Percentiles rank a stretch among this genome's conserved stretches.
Evolutionary conservation across 2,113 vertebrate species (phyloP).

Genomic region (Dipodomys stephensi): DNA sequence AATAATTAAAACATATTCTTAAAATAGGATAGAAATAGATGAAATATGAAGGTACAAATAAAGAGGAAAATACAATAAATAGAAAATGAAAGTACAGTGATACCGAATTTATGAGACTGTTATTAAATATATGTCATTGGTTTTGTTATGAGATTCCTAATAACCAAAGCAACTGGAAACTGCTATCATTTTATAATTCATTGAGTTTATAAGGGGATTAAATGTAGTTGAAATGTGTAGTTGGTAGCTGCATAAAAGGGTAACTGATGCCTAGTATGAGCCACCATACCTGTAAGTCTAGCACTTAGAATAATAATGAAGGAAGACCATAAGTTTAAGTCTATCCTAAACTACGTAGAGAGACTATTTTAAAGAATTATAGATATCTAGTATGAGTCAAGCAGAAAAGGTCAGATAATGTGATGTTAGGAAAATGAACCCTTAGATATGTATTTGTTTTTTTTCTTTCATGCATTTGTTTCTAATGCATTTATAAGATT

Average conservation of each 20-base stretch:
- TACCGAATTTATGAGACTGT: not conserved
- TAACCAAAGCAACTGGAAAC: slow-evolving; percentile 35
- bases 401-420: no score
- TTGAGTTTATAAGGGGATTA: not conserved
- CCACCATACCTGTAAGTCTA: no score
- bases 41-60: not conserved
- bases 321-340: no score
- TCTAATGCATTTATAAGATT: no score
- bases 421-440: no score
- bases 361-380: not conserved
- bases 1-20: not conserved
- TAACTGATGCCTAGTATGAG: not conserved
- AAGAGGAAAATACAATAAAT: not conserved
- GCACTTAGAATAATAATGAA: no score
- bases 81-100: not conserved
- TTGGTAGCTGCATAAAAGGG: not conserved
- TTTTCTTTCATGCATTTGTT: no score
- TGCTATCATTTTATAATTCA: slow-evolving; percentile 5
- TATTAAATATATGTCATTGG: not conserved
- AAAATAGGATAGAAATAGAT: not conserved
- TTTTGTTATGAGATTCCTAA: not conserved
- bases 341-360: no score
- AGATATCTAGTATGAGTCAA: no score
- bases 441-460: no score
- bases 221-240: not conserved